These are phyloP conservation scores for Ataeniobius toweri DNA, from an alignment of 2,797 vertebrate species.

Conservation along the genomic window DNA sequence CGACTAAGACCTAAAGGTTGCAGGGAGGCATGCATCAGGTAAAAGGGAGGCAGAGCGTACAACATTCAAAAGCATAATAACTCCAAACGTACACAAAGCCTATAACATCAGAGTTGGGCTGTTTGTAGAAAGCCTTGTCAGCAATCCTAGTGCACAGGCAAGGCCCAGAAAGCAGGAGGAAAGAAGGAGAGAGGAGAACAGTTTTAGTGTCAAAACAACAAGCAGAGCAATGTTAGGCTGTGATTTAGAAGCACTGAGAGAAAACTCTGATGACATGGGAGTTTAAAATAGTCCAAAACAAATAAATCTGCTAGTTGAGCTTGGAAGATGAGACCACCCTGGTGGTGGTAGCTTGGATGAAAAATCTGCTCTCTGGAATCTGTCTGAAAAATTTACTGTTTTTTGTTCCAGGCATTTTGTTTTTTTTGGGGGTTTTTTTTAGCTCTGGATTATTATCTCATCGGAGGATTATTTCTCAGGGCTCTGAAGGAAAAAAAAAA, in stretches of 20 bases:
- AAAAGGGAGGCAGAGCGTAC: constrained; percentile 18
- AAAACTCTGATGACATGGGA: constrained; percentile 42
- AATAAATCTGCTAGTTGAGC: background rate
- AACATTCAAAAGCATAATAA: constrained; percentile 58
- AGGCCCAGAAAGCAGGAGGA: constrained; percentile 71
- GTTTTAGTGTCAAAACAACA: constrained; percentile 75
- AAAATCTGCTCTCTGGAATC: constrained; percentile 41
- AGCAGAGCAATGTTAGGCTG: constrained; percentile 59
- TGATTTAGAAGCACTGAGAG: constrained; percentile 44
- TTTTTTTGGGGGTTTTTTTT: no score
- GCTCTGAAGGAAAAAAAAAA: constrained; percentile 48
- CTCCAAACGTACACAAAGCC: constrained; percentile 95
- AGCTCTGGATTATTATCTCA: constrained; percentile 37
- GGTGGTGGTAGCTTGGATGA: background rate
- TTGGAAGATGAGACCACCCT: background rate
- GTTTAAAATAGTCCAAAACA: background rate
- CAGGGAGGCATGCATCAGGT: constrained; percentile 56
- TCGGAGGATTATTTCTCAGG: constrained; percentile 54
- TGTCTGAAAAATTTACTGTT: constrained; percentile 14
- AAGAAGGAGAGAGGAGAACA: constrained; percentile 63
- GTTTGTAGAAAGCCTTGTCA: constrained; percentile 99
- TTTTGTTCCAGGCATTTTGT: background rate
- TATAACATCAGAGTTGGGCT: constrained; percentile 97
- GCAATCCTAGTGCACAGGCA: constrained; percentile 89
- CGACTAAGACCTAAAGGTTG: constrained; percentile 15